phyloP scores from a whole-genome alignment of 2,888 invertebrate genomes.

The Hypsopygia costalis region DNA sequence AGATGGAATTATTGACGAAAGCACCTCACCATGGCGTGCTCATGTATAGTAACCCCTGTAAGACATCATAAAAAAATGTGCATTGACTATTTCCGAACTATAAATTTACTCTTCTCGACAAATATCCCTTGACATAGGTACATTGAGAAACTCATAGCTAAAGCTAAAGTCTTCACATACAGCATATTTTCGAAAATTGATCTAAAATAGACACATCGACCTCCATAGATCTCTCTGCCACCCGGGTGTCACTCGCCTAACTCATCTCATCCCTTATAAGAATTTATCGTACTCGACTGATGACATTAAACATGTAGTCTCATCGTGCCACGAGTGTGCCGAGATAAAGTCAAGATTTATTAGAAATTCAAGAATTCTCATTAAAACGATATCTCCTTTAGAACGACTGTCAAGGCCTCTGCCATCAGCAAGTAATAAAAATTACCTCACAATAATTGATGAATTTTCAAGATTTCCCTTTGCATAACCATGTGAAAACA shows the following conservation, averaged over 20 bases:
- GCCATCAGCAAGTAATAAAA: background rate
- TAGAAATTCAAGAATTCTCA: no score
- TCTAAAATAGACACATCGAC: no score
- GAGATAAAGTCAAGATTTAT: no score
- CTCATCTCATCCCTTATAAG: no score
- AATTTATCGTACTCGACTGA: no score
- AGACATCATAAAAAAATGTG: background rate
- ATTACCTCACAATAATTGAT: background rate
- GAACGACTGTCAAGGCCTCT: background rate
- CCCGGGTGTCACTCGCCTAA: no score
- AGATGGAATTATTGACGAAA: background rate
- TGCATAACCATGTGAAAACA: background rate
- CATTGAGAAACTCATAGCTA: conserved; percentile 6
- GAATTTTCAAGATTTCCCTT: background rate
- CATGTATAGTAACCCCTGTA: background rate
- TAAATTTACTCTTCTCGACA: conserved; percentile 6
- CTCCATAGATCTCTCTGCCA: no score
- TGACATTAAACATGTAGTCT: no score
- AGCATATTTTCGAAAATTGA: background rate
- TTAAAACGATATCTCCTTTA: no score
- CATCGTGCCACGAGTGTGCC: no score
- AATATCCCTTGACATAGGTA: conserved; percentile 5
- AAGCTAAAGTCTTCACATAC: conserved; percentile 4
- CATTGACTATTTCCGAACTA: conserved; percentile 9
- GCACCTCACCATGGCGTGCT: background rate